phyloP scores from a whole-genome alignment of 2,797 vertebrate species.

The Podargus strigoides region DNA sequence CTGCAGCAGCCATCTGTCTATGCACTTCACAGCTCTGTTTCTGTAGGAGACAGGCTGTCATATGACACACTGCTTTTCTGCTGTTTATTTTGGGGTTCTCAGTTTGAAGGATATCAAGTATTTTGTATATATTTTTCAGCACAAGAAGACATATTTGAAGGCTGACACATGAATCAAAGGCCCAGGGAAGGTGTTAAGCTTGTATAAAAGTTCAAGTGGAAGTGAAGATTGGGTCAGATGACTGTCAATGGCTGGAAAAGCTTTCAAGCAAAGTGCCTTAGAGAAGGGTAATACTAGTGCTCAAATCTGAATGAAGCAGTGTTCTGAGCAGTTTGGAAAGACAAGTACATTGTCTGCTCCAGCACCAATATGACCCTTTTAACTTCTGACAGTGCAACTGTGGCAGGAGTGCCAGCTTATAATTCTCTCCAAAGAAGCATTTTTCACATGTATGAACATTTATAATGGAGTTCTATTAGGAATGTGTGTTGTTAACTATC shows the following conservation, averaged over 20 bases:
- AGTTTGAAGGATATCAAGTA: conserved; percentile 25
- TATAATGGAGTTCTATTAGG: not conserved
- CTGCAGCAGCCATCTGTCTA: conserved; percentile 65
- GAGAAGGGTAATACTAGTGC: not conserved
- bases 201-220: conserved; percentile 9
- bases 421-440: not conserved
- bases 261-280: not conserved
- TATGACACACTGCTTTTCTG: conserved; percentile 38
- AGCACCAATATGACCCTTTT: not conserved
- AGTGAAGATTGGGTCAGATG: not conserved
- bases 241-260: not conserved
- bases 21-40: conserved; percentile 54
- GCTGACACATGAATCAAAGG: conserved; percentile 24
- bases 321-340: not conserved
- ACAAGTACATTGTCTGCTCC: not conserved
- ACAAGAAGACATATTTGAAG: conserved; percentile 32
- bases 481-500: not conserved
- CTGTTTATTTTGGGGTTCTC: conserved; percentile 56
- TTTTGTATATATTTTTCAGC: not conserved
- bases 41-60: conserved; percentile 48
- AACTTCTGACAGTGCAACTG: not conserved
- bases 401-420: not conserved
- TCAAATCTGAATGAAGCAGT: not conserved
- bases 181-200: not conserved
- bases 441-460: not conserved